These are phyloP conservation scores for Isaurus tuberculatus DNA, from an alignment of 92 coral and sea anemone species.

Conservation along the genomic window DNA sequence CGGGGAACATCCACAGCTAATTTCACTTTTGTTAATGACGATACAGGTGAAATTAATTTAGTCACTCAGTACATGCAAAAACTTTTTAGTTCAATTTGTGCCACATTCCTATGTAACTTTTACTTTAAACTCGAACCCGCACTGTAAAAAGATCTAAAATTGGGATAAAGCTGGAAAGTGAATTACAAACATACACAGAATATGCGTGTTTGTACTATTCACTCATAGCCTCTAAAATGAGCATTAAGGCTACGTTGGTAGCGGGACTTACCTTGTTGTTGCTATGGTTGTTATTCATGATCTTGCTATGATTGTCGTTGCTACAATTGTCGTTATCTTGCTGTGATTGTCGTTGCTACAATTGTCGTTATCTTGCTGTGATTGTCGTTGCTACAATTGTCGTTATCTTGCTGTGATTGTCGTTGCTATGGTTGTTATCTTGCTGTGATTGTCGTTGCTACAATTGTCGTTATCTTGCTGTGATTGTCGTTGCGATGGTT, in stretches of 20 bases:
- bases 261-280: not conserved
- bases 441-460: not conserved
- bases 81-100: not conserved
- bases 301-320: not conserved
- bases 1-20: constrained; percentile 82
- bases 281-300: not conserved
- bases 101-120: not conserved
- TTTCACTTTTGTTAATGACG: constrained; percentile 72
- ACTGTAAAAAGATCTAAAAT: not conserved
- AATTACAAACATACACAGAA: too few relatives aligned
- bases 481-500: not conserved
- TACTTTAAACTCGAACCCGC: not conserved
- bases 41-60: constrained; percentile 39
- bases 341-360: not conserved
- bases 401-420: too few relatives aligned
- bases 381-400: not conserved
- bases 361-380: not conserved
- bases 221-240: too few relatives aligned
- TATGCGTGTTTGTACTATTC: not conserved
- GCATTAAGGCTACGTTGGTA: not conserved
- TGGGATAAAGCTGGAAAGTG: too few relatives aligned
- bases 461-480: not conserved
- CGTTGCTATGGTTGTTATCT: not conserved
- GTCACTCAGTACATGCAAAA: not conserved
- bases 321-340: too few relatives aligned